Percentiles rank a stretch among this genome's conserved stretches.
Evolutionary conservation across 1,140 invertebrate genomes (phyloP).

Genomic region (Cydia amplana): DNA sequence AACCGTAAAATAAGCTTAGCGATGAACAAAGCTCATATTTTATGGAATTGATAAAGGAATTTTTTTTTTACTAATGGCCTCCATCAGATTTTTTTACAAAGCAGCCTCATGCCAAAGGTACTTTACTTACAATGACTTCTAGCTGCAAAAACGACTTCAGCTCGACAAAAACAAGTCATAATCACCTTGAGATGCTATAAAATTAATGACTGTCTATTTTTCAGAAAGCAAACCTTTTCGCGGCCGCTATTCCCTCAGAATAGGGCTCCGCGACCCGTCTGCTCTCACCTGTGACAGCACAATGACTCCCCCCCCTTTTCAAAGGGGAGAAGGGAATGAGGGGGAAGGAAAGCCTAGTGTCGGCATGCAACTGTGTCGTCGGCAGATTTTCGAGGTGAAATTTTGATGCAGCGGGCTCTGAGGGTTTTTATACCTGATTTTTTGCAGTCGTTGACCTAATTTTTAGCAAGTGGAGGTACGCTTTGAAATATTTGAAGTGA

Average conservation of each 20-base stretch:
- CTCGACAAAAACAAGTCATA: constrained; percentile 6
- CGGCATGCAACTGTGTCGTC: constrained; percentile 35
- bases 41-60: no score
- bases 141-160: background rate
- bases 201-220: constrained; percentile 27
- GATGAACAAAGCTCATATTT: no score
- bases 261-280: constrained; percentile 40
- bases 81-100: background rate
- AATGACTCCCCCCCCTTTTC: constrained; percentile 36
- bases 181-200: constrained; percentile 22
- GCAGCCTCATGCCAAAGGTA: background rate
- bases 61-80: background rate
- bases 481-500: constrained; percentile 15
- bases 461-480: constrained; percentile 3
- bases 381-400: constrained; percentile 41
- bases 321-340: constrained; percentile 24
- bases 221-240: constrained; percentile 14
- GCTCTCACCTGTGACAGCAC: constrained; percentile 45
- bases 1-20: no score
- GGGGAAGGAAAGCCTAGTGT: constrained; percentile 34
- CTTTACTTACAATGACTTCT: background rate
- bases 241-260: constrained; percentile 13
- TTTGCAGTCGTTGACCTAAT: constrained; percentile 28
- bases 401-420: constrained; percentile 38
- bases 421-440: constrained; percentile 18